Conservation (phyloP, 2,113 vertebrate genomes). For the Patagioenas fasciata region DNA sequence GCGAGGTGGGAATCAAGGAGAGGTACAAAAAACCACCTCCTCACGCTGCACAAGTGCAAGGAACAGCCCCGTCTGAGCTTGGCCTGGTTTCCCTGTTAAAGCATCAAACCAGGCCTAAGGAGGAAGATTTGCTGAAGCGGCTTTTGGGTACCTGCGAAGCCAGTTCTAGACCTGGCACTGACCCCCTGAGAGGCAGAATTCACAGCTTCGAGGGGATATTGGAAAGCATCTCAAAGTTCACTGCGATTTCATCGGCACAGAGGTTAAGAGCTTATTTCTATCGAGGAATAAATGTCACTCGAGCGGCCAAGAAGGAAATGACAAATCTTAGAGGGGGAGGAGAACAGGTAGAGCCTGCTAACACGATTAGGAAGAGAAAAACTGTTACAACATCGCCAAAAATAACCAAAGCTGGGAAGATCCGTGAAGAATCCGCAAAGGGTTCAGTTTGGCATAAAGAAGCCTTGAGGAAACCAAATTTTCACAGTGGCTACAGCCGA, state of each 20-base stretch:
- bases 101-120: not conserved
- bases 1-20: not conserved
- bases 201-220: not conserved
- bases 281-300: not conserved
- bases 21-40: not conserved
- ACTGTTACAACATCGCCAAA: not conserved
- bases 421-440: not conserved
- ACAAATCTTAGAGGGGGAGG: not conserved
- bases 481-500: not conserved
- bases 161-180: not conserved
- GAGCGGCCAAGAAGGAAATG: not conserved
- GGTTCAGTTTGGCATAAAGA: not conserved
- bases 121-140: not conserved
- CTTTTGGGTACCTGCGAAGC: not conserved
- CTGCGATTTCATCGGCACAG: fast-evolving
- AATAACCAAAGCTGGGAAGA: not conserved
- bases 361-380: not conserved
- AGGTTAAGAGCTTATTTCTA: not conserved
- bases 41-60: not conserved
- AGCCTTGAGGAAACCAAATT: not conserved
- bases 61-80: not conserved
- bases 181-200: not conserved
- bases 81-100: not conserved
- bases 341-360: not conserved
- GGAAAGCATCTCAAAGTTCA: not conserved